These are phyloP conservation scores for Chlorocebus sabaeus DNA, from an alignment of 2,113 vertebrate species.

Conservation along the genomic window DNA sequence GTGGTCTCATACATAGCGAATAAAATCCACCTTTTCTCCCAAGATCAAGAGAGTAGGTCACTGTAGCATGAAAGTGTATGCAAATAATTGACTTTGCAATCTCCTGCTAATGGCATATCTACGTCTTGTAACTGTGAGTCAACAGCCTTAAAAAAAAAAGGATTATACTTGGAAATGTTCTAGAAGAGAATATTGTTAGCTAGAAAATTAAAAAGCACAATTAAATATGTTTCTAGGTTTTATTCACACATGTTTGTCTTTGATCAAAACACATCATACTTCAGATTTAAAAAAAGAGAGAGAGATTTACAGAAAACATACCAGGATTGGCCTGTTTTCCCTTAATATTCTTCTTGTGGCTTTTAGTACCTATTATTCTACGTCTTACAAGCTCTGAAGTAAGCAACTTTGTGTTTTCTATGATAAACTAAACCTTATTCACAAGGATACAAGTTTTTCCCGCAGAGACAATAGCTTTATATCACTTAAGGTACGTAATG, in stretches of 20 bases:
- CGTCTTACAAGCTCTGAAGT: background rate
- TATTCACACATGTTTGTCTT: background rate
- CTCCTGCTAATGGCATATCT: background rate
- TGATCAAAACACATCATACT: background rate
- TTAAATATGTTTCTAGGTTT: background rate
- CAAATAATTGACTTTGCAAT: slow-evolving; percentile 7
- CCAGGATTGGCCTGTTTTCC: background rate
- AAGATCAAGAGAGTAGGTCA: background rate
- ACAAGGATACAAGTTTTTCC: background rate
- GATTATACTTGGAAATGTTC: background rate
- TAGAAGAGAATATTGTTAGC: background rate
- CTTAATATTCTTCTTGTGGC: background rate
- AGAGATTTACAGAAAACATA: background rate
- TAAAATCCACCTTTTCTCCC: background rate
- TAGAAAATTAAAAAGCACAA: background rate
- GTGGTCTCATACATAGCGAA: background rate
- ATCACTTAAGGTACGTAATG: background rate
- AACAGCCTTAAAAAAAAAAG: background rate
- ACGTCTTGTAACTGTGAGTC: background rate
- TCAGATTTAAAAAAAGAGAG: background rate
- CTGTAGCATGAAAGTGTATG: background rate
- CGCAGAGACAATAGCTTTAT: background rate
- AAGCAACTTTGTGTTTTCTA: background rate
- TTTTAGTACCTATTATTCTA: slow-evolving; percentile 11
- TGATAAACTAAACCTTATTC: background rate